Evolutionary conservation across 2,113 vertebrate species (phyloP), one percentile per base, ranked within the genome.

Genomic region (Larimichthys crocea): DNA sequence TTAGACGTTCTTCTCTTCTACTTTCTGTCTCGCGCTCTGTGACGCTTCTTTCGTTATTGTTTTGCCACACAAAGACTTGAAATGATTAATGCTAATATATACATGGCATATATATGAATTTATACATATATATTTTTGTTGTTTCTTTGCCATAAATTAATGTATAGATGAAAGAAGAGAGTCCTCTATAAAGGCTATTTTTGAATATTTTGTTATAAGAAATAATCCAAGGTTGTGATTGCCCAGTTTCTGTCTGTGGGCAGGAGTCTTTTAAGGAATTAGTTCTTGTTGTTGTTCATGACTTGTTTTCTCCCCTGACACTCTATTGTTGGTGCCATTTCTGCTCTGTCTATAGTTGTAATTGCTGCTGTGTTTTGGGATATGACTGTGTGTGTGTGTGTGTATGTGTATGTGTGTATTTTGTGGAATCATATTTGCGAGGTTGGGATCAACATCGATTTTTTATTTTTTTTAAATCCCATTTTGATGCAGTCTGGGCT

Each of bases 181-280:
- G 80, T 84, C 78, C 62, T 91, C 71, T 93, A 88, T 85, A 92
- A 89, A 92, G 85, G 88, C 82, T 93, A 91, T 95, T 94, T 94
- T 94, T 93, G 67, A 92, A 87, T 94, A 95, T 93, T 94, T 94
- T 93, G 89, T 92, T 93, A 88, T 82, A 88, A 89, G 52, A 81
- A 92, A 88, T 63, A 90, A 89, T 86, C 73, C 44, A 14, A 90
- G 85, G 87, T 93, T 78, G 85, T 90, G 89, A 90, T 86, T 62
- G 86, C 83, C 87, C 84, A 26, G 42, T 53, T 61, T 50, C 64
- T 80, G 66, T 89, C 60, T 69, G 7, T 8, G 76, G 89, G 86
- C 86, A 89, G 91, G 88, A 91, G 77, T 89, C 83, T 88, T 77
- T 81, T 48, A 59, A 85, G 78, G 55, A 80, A 29, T 77, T 63